These are phyloP conservation scores for Sphaeramia orbicularis DNA, from an alignment of 2,797 vertebrate genomes.

Conservation along the genomic window DNA sequence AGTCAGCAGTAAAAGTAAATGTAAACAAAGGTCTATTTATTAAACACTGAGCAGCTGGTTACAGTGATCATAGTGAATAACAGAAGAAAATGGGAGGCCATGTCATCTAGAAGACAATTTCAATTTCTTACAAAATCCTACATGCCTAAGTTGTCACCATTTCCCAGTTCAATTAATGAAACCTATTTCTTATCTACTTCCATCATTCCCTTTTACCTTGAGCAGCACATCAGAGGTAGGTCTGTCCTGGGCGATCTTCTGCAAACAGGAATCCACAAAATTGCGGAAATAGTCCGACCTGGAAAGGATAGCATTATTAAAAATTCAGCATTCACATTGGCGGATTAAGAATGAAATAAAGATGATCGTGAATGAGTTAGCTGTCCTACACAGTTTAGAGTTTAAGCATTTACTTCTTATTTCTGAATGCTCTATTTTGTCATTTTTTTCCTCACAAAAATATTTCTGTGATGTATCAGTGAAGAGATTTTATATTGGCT, in stretches of 20 bases:
- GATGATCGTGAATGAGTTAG: neutral
- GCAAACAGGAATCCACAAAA: constrained; percentile 95
- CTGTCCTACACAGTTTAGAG: neutral
- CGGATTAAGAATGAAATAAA: neutral
- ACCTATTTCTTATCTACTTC: neutral
- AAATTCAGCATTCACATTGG: neutral
- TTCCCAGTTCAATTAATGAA: neutral
- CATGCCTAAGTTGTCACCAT: no score
- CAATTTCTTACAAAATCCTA: no score
- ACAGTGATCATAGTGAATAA: neutral
- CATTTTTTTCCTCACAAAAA: neutral
- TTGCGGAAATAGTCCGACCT: constrained; percentile 97
- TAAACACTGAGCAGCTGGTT: neutral
- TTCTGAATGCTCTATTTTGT: neutral
- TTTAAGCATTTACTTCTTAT: neutral
- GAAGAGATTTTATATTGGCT: neutral
- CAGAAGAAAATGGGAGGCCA: neutral
- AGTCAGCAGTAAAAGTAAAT: neutral
- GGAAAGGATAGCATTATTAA: constrained; percentile 19
- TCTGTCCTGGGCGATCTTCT: constrained; percentile 94
- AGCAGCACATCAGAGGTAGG: constrained; percentile 95
- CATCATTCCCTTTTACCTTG: constrained; percentile 83
- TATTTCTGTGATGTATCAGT: neutral
- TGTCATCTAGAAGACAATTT: neutral
- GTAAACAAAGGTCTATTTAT: neutral